Percentiles rank a stretch among this genome's conserved stretches.
These are phyloP conservation scores for Myotis lucifugus DNA, from an alignment of 2,113 vertebrate genomes.

Conservation along the genomic window DNA sequence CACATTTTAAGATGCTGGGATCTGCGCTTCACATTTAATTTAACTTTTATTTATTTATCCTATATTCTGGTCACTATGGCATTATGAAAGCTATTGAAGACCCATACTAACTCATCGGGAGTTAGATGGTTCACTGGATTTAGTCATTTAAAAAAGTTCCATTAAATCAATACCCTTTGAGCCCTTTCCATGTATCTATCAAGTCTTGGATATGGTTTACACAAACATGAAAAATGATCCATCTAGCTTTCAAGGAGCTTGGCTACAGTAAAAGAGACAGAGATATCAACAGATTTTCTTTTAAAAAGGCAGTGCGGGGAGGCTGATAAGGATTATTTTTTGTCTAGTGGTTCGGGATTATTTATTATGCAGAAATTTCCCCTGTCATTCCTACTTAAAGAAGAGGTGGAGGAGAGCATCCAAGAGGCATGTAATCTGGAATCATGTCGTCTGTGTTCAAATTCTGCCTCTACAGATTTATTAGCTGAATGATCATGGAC, in stretches of 20 bases:
- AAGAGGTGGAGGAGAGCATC: not conserved
- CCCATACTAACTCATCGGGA: not conserved
- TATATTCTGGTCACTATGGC: not conserved
- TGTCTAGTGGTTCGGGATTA: conserved; percentile 3
- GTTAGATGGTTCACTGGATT: not conserved
- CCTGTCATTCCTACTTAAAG: not conserved
- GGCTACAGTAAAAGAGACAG: not conserved
- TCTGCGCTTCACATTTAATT: not conserved
- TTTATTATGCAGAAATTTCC: not conserved
- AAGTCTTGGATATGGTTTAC: not conserved
- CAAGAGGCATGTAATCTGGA: not conserved
- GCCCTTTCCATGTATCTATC: not conserved
- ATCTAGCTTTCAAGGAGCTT: not conserved
- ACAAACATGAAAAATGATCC: not conserved
- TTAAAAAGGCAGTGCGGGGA: not conserved
- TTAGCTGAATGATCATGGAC: not conserved
- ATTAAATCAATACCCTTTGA: not conserved
- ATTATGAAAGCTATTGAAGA: not conserved
- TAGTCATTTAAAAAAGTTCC: not conserved
- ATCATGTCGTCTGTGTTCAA: not conserved
- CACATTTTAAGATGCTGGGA: not conserved
- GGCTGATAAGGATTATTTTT: not conserved
- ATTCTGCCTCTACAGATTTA: not conserved
- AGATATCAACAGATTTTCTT: not conserved
- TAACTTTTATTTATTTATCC: not conserved